Conservation (phyloP, 2,797 vertebrate species). For the Carcharodon carcharias region DNA sequence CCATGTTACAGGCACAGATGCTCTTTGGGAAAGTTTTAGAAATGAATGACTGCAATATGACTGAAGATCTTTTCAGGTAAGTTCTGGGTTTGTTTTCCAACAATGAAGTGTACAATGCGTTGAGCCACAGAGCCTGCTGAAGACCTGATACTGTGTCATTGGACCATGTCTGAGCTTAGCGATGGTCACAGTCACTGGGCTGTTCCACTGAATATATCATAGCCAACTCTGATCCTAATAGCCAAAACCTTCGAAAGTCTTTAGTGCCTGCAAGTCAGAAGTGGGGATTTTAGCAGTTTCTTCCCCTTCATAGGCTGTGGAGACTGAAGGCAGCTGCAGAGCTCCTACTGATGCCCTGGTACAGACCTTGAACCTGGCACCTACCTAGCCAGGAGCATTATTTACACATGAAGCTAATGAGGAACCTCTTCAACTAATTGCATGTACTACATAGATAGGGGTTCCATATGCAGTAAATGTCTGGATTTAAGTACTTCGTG, state of each 20-base stretch:
- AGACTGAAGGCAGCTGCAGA: neutral
- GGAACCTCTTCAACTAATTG: neutral
- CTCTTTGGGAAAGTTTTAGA: conserved; percentile 52
- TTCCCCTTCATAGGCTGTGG: neutral
- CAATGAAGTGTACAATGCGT: conserved; percentile 23
- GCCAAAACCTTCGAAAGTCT: neutral
- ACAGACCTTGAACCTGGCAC: neutral
- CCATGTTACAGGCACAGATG: conserved; percentile 54
- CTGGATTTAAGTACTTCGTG: neutral
- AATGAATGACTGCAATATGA: conserved; percentile 41
- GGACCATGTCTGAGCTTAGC: neutral
- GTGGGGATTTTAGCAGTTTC: neutral
- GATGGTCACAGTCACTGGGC: neutral
- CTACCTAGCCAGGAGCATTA: neutral
- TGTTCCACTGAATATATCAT: neutral
- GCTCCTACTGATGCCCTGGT: neutral
- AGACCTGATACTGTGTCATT: neutral
- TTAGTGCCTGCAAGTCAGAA: neutral
- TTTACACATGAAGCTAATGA: neutral
- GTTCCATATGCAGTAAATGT: neutral
- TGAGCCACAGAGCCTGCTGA: neutral
- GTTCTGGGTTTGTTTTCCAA: conserved; percentile 2
- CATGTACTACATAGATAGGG: neutral
- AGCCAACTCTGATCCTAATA: neutral
- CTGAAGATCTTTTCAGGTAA: conserved; percentile 37